Percentiles rank a stretch among this genome's conserved stretches.
phyloP scores from a whole-genome alignment of 2,113 vertebrate species.

The Caracal caracal region DNA sequence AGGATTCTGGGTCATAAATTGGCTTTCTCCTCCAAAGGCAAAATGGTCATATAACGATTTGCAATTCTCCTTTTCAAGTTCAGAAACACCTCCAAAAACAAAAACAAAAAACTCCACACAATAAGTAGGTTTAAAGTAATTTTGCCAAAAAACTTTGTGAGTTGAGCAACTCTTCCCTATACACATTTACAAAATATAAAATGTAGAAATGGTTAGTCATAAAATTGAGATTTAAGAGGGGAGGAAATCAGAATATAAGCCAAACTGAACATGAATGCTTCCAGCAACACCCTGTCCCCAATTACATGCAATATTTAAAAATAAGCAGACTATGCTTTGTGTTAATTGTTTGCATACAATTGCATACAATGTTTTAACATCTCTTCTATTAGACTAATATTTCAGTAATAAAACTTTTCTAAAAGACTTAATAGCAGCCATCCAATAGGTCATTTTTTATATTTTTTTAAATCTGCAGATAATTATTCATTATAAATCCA shows the following conservation, averaged over 20 bases:
- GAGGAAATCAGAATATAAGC: neutral
- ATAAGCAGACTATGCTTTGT: neutral
- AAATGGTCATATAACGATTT: neutral
- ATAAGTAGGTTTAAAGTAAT: neutral
- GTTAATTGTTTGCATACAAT: neutral
- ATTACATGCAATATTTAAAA: neutral
- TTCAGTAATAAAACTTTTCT: conserved; percentile 44
- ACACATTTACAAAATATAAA: conserved; percentile 25
- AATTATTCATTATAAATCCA: neutral
- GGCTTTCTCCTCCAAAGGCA: conserved; percentile 28
- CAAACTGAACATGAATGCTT: neutral
- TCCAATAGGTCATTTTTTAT: neutral
- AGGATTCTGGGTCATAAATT: neutral
- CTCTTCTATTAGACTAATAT: conserved; percentile 18
- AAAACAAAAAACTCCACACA: conserved; percentile 27
- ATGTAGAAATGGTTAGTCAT: neutral
- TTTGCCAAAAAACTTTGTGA: neutral
- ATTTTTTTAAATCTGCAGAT: neutral
- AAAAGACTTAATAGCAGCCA: neutral
- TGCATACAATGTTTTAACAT: neutral
- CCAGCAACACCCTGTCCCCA: neutral
- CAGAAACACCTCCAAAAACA: conserved; percentile 42
- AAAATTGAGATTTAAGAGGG: neutral
- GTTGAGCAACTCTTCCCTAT: conserved; percentile 28
- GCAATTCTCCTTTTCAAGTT: conserved; percentile 21